Percentiles rank a stretch among this genome's conserved stretches.
Evolutionary conservation across 1,140 invertebrate species (phyloP).

Genomic region (Oncopodura yosiiana): DNA sequence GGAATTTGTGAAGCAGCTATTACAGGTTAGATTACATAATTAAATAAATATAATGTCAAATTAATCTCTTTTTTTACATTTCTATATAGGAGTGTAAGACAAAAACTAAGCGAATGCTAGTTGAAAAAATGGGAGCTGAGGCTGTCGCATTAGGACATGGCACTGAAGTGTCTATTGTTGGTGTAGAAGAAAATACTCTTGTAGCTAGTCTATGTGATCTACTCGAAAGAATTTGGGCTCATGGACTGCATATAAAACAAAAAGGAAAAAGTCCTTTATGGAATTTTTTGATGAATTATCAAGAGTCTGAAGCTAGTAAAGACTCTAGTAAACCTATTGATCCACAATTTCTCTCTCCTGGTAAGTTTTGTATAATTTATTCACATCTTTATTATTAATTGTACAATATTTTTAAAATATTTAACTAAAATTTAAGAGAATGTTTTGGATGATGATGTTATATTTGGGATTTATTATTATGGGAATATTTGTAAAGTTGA

Average conservation of each 20-base stretch:
- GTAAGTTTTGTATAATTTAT: conserved; percentile 44
- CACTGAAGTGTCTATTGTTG: conserved; percentile 43
- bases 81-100: conserved; percentile 65
- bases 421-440: neutral
- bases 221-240: conserved; percentile 93
- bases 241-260: conserved; percentile 84
- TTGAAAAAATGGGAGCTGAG: conserved; percentile 96
- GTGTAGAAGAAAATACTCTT: conserved; percentile 92
- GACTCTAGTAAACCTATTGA: conserved; percentile 61
- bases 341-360: conserved; percentile 69
- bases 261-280: conserved; percentile 89
- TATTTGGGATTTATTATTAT: neutral
- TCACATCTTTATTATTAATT: no score
- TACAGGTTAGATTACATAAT: conserved; percentile 57
- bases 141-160: conserved; percentile 70
- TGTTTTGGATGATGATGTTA: no score
- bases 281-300: conserved; percentile 82
- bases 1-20: conserved; percentile 93
- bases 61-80: neutral
- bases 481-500: neutral
- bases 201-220: conserved; percentile 96
- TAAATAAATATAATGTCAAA: neutral
- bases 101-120: conserved; percentile 93
- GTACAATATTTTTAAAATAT: neutral
- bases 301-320: conserved; percentile 73